Conservation (phyloP, 2,888 invertebrate species). For the Hedychridium roseum region DNA sequence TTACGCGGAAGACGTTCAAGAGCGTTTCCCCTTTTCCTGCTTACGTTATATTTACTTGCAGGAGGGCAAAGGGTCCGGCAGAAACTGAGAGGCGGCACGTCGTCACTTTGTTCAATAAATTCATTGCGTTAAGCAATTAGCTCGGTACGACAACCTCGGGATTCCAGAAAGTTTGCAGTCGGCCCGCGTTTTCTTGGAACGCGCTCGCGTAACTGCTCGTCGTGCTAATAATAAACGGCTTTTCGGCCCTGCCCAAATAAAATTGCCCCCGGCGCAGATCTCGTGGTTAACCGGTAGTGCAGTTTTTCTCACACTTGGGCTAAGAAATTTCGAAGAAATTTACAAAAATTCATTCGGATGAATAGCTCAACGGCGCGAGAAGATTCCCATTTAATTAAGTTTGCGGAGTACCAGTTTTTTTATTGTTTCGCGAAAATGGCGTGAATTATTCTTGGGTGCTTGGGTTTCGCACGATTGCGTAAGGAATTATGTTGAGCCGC, state of each 20-base stretch:
- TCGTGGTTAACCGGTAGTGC: slow-evolving; percentile 6
- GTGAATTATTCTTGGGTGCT: no score
- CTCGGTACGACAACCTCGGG: slow-evolving; percentile 49
- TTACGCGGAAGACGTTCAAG: slow-evolving; percentile 18
- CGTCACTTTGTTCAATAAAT: slow-evolving; percentile 44
- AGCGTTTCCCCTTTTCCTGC: background rate
- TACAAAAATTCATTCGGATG: no score
- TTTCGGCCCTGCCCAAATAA: slow-evolving; percentile 33
- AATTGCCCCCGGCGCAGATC: slow-evolving; percentile 5
- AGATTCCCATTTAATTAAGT: no score
- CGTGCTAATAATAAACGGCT: slow-evolving; percentile 50
- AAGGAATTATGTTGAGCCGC: background rate
- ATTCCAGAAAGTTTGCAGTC: slow-evolving; percentile 49
- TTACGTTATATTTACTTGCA: slow-evolving; percentile 15
- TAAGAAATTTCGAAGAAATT: no score
- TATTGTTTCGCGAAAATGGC: no score
- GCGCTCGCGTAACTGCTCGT: slow-evolving; percentile 47
- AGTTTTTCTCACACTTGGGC: slow-evolving; percentile 6
- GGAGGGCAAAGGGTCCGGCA: background rate
- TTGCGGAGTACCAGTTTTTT: no score
- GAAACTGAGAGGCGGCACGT: slow-evolving; percentile 13
- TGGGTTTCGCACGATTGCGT: slow-evolving; percentile 1
- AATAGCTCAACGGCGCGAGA: no score
- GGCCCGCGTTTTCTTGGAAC: slow-evolving; percentile 45
- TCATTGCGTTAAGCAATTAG: slow-evolving; percentile 54